Conservation (phyloP, 2,113 vertebrate species). For the Heterochromis multidens region DNA sequence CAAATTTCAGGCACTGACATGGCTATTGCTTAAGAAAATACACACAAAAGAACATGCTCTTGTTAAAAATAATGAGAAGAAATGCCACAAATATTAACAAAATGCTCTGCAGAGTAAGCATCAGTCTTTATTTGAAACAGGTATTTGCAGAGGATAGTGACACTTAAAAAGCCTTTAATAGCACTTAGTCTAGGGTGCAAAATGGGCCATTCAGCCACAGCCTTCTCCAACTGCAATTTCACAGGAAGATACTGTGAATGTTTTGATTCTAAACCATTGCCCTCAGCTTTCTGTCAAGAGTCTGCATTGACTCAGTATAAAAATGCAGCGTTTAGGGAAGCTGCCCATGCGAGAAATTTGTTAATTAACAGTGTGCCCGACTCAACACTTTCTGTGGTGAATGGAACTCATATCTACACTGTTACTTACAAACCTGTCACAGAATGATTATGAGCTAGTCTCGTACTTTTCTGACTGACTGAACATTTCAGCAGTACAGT, state of each 20-base stretch:
- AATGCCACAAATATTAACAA: slow-evolving; percentile 1
- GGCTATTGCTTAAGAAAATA: background rate
- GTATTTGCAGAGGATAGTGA: slow-evolving; percentile 15
- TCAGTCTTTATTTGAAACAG: slow-evolving; percentile 14
- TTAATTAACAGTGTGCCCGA: slow-evolving; percentile 66
- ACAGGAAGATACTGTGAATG: slow-evolving; percentile 17
- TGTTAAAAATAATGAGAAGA: slow-evolving; percentile 28
- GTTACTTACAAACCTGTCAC: slow-evolving; percentile 54
- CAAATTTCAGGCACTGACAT: background rate
- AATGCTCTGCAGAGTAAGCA: background rate
- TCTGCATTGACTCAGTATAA: slow-evolving; percentile 38
- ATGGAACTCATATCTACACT: slow-evolving; percentile 57
- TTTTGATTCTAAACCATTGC: slow-evolving; percentile 24
- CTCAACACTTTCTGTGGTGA: slow-evolving; percentile 47
- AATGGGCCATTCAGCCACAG: slow-evolving; percentile 20
- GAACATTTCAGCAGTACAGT: slow-evolving; percentile 17
- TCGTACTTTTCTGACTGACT: slow-evolving; percentile 43
- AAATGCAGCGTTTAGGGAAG: slow-evolving; percentile 57
- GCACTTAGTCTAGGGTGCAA: slow-evolving; percentile 21
- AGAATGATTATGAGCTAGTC: slow-evolving; percentile 47
- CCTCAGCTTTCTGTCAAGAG: slow-evolving; percentile 25
- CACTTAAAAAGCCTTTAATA: slow-evolving; percentile 30
- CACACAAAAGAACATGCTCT: background rate
- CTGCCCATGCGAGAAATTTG: slow-evolving; percentile 60
- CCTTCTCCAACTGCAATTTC: slow-evolving; percentile 33